Evolutionary conservation across 2,888 invertebrate genomes (phyloP), one percentile per base, ranked within the genome.

Genomic region (Chalcosyrphus nemorum): DNA sequence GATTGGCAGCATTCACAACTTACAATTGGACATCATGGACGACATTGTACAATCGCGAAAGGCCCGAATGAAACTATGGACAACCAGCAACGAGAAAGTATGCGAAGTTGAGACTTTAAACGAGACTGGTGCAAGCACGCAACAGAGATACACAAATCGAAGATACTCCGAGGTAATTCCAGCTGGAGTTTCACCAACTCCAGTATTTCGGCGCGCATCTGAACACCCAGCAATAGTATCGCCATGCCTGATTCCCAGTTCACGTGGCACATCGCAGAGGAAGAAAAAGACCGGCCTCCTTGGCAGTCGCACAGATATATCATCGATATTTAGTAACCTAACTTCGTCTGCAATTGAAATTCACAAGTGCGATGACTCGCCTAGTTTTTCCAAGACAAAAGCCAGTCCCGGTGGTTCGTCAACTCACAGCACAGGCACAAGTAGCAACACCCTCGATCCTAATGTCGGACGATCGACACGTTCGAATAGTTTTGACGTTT

Each of bases 1-100:
- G 45, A 91, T 93, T 54, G 96, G 96, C 68, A 96, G 96, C 90
- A 94, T 95, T 45, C 96, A 96, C 90, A 97, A 96, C 89, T 92
- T 97, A 5, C 96, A 96, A 89, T 92, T 97, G 87, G 97, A 97
- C 89, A 96, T 97, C 86, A 96, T 97, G 96, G 97, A 97, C 88
- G 96, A 97, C 89, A 97, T 97, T 82, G 95, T 96, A 11, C 95
- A 95, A 88, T 95, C 96, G 11, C 93, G 96, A 59, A 96, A 96
- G 93, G 94, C 96, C 0, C 94, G 96, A 80, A 94, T 97, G 94
- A 96, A 96, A 89, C 93, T 97, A 88, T 96, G 96, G 96, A 96
- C 95, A 85, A 96, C 96, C 1, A 95, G 96, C 78, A 96, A 93
- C 88, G 95, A 95, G 90, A 94, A 94, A 70, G 95, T 97, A 9